These are phyloP conservation scores for Orthonevra nobilis DNA, from an alignment of 2,888 invertebrate genomes.

Conservation along the genomic window DNA sequence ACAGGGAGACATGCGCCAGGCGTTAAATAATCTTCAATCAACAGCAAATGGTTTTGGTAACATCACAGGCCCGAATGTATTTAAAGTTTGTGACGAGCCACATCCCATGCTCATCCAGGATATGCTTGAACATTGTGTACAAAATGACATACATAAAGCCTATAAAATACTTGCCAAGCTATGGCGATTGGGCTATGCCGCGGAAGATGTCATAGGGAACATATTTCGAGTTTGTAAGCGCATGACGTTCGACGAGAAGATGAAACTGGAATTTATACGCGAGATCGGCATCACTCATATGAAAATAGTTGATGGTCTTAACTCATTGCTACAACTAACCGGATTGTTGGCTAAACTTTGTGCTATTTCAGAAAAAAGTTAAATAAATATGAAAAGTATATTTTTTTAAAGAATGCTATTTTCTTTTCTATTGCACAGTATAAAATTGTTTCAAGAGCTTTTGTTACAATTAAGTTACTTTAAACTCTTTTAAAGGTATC, in stretches of 20 bases:
- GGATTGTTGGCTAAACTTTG: conserved; percentile 93
- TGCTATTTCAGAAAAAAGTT: conserved; percentile 76
- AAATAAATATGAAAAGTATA: too few species aligned
- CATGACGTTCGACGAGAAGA: conserved; percentile 88
- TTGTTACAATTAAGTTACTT: too few species aligned
- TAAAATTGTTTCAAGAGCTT: too few species aligned
- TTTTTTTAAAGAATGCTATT: too few species aligned
- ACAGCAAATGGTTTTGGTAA: conserved; percentile 95
- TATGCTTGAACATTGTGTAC: conserved; percentile 92
- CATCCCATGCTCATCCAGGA: conserved; percentile 95
- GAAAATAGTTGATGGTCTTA: conserved; percentile 93
- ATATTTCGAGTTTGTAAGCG: conserved; percentile 96
- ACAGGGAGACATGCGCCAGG: conserved; percentile 99
- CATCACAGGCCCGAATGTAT: conserved; percentile 96
- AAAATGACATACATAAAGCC: conserved; percentile 91
- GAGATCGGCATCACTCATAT: conserved; percentile 96
- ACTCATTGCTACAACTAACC: conserved; percentile 93
- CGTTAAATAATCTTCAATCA: conserved; percentile 97
- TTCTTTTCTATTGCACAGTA: too few species aligned
- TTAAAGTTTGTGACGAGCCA: conserved; percentile 99
- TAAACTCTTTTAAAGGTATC: too few species aligned
- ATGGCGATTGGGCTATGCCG: conserved; percentile 96
- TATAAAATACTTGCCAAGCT: conserved; percentile 93
- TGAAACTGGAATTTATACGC: conserved; percentile 92
- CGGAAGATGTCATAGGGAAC: conserved; percentile 97